Base-by-base conservation (phyloP, 2,113 vertebrate species). In the Aleadryas rufinucha region DNA sequence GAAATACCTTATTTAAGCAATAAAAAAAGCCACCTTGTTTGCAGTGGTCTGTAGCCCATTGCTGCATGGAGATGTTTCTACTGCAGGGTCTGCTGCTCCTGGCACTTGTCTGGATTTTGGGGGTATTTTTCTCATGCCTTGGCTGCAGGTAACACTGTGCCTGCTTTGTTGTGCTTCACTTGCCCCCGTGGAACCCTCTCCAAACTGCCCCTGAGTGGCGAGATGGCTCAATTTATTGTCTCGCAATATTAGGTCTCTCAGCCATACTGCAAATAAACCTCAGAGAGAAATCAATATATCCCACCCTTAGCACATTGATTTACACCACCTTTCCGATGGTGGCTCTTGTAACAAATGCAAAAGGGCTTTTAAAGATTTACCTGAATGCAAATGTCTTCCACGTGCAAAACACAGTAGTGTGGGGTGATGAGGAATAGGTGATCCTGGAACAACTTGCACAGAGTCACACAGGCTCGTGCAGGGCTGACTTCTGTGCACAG, bases 201-300 rank as follows among this genome's bases (percentile, higher is more conserved):
- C 63, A 64, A 84, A 23, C 76, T 84, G 45, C 26, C 39, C 49
- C 69, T 3, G 18, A 84, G 76, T 9, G 4, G 23, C 0, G 4
- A 72, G 68, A 45, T 71, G 47, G 13, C 81, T 95, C 45, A 10
- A 68, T 92, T 88, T 61, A 54, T 76, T 94, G 80, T 82, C 84
- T 69, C 5, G 20, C 64, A 91, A 78, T 84, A 93, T 96, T 42
- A 95, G 69, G 63, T 87, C 41, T 89, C 81, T 77, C 86, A 90
- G 69, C 60, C 31, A 54, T 47, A 44, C 61, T 82, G 87, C 53
- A 96, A 91, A 92, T 86, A 91, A 90, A 93, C 37, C 71, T 80
- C 57, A 6, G 50, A 83, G 66, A 47, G 82, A 88, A 95, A 96
- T 97, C 86, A 64, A 84, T 97, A 82, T 47, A 79, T 79, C 74